phyloP scores from a whole-genome alignment of 2,888 invertebrate genomes.

The Lissonota sp. region DNA sequence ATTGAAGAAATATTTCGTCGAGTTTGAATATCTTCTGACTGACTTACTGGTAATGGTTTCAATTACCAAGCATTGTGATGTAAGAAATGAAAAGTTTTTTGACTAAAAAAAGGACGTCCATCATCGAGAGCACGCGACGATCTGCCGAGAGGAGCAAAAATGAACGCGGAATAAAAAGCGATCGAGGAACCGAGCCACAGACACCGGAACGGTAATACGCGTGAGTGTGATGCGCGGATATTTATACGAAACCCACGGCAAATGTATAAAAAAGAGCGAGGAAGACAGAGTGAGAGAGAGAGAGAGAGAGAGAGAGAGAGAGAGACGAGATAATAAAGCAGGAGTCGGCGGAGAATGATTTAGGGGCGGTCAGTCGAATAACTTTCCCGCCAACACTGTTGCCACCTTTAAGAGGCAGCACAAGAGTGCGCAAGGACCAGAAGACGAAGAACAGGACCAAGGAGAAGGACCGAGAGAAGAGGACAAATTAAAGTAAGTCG shows the following conservation, averaged over 20 bases:
- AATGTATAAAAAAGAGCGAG: slow-evolving; percentile 48
- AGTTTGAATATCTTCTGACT: too few relatives aligned
- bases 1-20: too few relatives aligned
- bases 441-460: slow-evolving; percentile 40
- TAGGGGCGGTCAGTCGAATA: slow-evolving; percentile 79
- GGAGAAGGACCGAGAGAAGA: slow-evolving; percentile 1
- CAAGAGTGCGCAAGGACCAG: slow-evolving; percentile 45
- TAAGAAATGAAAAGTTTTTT: too few relatives aligned
- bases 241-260: slow-evolving; percentile 40
- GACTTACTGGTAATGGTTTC: too few relatives aligned
- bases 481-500: slow-evolving; percentile 28
- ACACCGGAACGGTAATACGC: slow-evolving; percentile 58
- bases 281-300: slow-evolving; percentile 59
- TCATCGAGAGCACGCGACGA: slow-evolving; percentile 26
- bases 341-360: slow-evolving; percentile 80
- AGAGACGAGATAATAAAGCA: slow-evolving; percentile 76
- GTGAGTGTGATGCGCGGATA: slow-evolving; percentile 22
- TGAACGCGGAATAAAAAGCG: slow-evolving; percentile 24
- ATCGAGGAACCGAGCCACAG: slow-evolving; percentile 61
- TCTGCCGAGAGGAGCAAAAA: slow-evolving; percentile 10
- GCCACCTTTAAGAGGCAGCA: slow-evolving; percentile 76
- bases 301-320: slow-evolving; percentile 62
- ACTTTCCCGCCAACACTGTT: slow-evolving; percentile 81
- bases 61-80: too few relatives aligned
- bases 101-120: neutral